Evolutionary conservation across 1,140 invertebrate genomes (phyloP), one percentile per base, ranked within the genome.

Genomic region (Prorops nasuta): DNA sequence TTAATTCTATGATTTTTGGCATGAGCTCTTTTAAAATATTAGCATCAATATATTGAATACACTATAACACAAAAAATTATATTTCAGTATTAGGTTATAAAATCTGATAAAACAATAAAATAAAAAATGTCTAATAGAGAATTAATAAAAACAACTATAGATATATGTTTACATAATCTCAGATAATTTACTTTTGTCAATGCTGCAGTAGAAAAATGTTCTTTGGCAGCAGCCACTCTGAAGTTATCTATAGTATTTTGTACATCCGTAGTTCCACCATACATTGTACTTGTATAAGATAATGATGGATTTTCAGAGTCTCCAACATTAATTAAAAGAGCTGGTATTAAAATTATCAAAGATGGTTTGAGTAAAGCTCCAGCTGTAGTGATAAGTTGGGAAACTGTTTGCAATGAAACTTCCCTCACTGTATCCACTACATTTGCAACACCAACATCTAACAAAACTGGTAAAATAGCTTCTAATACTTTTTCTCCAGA

Each of bases 181-280:
- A 43, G 31, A 31, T 12, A 44, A 55, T 37, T 47, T 39, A 58
- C 55, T 46, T 51, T 49, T 28, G 89, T 86, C 17, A 96, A 85
- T 1, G 91, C 92, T 65, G 94, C 90, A 54, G 90, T 92, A 56
- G 92, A 92, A 46, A 92, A 89, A 66, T 94, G 90, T 19, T 83
- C 85, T 63, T 89, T 89, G 0, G 90, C 89, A 14, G 85, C 85
- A 48, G 83, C 84, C 20, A 91, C 87, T 40, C 91, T 78, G 21
- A 87, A 80, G 57, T 81, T 85, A 69, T 94, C 92, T 0, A 94
- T 79, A 34, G 83, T 78, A 57, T 94, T 89, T 59, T 88, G 82
- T 1, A 81, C 77, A 40, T 84, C 80, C 20, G 79, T 75, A 45
- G 87, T 83, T 1, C 82, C 84, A 3, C 84, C 83, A 24, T 89